These are phyloP conservation scores for Cassiopea andromeda DNA, from an alignment of 30 jellyfish, hydroid and myxozoan genomes.

Conservation along the genomic window DNA sequence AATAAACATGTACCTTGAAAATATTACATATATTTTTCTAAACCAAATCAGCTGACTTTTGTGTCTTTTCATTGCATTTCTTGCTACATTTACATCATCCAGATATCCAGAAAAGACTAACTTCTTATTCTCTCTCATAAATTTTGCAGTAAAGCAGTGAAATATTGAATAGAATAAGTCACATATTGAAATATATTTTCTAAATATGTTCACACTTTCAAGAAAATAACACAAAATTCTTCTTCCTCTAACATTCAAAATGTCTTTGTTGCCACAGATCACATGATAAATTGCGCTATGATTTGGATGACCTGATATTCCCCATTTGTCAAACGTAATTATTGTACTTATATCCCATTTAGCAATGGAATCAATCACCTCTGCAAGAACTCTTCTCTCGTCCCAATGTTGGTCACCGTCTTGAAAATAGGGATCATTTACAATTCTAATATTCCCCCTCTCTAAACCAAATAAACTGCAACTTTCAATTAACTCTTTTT, in stretches of 20 bases:
- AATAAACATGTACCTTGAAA: conserved; percentile 79
- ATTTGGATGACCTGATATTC: conserved; percentile 82
- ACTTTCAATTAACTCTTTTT: conserved; percentile 52
- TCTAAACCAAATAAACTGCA: conserved; percentile 54
- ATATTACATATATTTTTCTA: conserved; percentile 66
- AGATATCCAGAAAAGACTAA: background rate
- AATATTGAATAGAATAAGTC: conserved; percentile 58
- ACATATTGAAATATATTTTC: conserved; percentile 64
- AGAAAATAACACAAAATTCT: conserved; percentile 11
- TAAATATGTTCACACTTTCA: conserved; percentile 46
- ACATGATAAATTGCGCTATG: conserved; percentile 62
- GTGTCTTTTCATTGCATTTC: conserved; percentile 64
- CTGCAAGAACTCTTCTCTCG: conserved; percentile 17
- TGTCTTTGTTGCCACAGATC: conserved; percentile 3
- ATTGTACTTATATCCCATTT: conserved; percentile 16
- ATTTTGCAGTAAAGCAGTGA: background rate
- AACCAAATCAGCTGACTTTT: conserved; percentile 89
- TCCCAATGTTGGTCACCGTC: conserved; percentile 76
- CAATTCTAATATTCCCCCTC: conserved; percentile 25
- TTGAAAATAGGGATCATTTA: conserved; percentile 50
- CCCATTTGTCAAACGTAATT: conserved; percentile 69
- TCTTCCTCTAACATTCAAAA: background rate
- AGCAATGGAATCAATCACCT: background rate
- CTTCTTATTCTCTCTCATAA: background rate
- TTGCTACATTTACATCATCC: conserved; percentile 12